Evolutionary conservation across 2,113 vertebrate genomes (phyloP).

Genomic region (Galemys pyrenaicus): DNA sequence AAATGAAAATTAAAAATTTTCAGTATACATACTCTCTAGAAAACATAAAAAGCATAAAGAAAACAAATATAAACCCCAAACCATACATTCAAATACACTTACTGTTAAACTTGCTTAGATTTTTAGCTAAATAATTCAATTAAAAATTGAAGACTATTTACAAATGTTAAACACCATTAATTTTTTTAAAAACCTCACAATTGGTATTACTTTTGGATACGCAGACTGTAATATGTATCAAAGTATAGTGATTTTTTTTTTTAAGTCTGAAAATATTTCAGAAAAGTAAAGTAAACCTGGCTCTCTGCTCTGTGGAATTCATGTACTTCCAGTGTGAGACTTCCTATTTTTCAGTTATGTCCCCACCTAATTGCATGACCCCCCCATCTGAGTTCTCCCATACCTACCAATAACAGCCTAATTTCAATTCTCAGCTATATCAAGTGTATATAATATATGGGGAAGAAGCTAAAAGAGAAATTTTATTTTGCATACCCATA

Average conservation of each 20-base stretch:
- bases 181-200: background rate
- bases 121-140: slow-evolving; percentile 21
- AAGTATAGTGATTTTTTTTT: background rate
- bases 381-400: background rate
- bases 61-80: slow-evolving; percentile 25
- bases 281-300: background rate
- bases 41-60: slow-evolving; percentile 32
- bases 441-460: background rate
- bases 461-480: background rate
- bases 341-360: background rate
- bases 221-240: background rate
- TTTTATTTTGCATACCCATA: slow-evolving; percentile 89
- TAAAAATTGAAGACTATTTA: slow-evolving; percentile 12
- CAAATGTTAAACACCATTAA: slow-evolving; percentile 17
- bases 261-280: background rate
- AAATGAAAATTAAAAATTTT: slow-evolving; percentile 27
- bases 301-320: background rate
- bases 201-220: background rate
- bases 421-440: background rate
- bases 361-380: background rate
- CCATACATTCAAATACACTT: background rate
- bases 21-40: slow-evolving; percentile 32
- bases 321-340: background rate
- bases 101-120: background rate
- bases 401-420: background rate